Percentiles rank a stretch among this genome's conserved stretches.
Conservation (phyloP, 2,797 vertebrate genomes). For the Holocentrus rufus region DNA sequence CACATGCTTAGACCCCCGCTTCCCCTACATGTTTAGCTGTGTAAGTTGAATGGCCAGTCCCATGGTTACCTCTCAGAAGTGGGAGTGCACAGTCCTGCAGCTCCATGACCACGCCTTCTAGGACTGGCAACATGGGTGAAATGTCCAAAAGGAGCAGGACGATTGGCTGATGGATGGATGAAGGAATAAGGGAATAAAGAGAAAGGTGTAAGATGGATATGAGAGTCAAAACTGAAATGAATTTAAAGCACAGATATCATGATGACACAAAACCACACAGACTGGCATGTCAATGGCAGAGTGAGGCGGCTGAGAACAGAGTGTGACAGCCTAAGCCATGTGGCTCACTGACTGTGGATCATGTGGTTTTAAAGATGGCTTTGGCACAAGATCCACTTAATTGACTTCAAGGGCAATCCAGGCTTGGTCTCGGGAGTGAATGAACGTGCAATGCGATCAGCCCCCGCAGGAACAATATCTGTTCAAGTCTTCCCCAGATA, state of each 20-base stretch:
- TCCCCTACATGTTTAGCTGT: neutral
- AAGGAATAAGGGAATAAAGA: neutral
- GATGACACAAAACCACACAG: neutral
- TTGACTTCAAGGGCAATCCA: conserved; percentile 60
- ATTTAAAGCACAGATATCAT: neutral
- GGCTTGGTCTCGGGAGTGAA: conserved; percentile 4
- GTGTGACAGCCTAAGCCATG: conserved; percentile 39
- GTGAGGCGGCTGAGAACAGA: conserved; percentile 2
- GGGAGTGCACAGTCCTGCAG: conserved; percentile 95
- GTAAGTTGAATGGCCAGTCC: neutral
- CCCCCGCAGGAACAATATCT: conserved; percentile 8
- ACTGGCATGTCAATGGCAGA: conserved; percentile 3
- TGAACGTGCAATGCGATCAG: conserved; percentile 38
- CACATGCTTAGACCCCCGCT: neutral
- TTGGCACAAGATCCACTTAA: conserved; percentile 48
- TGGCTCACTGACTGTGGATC: conserved; percentile 42
- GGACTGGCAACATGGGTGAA: conserved; percentile 91
- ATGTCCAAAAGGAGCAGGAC: conserved; percentile 92
- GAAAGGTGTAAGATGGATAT: conserved; percentile 5
- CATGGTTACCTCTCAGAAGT: conserved; percentile 87
- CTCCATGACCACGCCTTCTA: conserved; percentile 96
- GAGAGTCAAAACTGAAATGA: conserved; percentile 1
- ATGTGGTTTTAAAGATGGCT: conserved; percentile 59
- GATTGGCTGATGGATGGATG: conserved; percentile 82
- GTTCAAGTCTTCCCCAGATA: conserved; percentile 17